phyloP scores from a whole-genome alignment of 2,888 invertebrate genomes.

The Horisme vitalbata region DNA sequence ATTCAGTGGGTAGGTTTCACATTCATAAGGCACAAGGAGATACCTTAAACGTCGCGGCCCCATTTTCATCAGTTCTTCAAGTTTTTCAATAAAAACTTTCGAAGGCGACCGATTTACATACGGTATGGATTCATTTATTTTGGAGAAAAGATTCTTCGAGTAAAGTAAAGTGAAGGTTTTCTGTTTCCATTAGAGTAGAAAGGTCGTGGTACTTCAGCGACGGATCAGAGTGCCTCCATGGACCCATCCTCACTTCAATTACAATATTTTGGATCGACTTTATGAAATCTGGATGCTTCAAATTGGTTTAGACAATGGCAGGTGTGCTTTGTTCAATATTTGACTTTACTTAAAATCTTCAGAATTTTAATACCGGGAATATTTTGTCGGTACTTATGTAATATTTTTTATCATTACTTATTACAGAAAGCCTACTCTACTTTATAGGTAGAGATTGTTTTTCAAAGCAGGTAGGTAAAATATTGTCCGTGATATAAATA shows the following conservation, averaged over 20 bases:
- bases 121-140: constrained; percentile 80
- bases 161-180: constrained; percentile 70
- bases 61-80: constrained; percentile 80
- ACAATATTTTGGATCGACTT: constrained; percentile 63
- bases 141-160: constrained; percentile 73
- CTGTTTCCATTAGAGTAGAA: constrained; percentile 72
- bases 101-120: constrained; percentile 77
- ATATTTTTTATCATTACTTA: no score
- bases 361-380: neutral
- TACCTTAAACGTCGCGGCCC: constrained; percentile 71
- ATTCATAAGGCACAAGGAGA: constrained; percentile 65
- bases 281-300: constrained; percentile 42
- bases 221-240: constrained; percentile 38
- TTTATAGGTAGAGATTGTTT: no score
- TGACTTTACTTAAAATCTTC: constrained; percentile 15
- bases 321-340: constrained; percentile 26
- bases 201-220: constrained; percentile 58
- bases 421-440: no score
- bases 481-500: no score
- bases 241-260: constrained; percentile 59
- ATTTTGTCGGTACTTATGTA: no score
- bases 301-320: constrained; percentile 42
- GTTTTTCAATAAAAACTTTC: constrained; percentile 83
- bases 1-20: constrained; percentile 59
- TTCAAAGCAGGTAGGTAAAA: no score